These are phyloP conservation scores for Gallinago jamesoni DNA, from an alignment of 2,113 vertebrate species.

Conservation along the genomic window DNA sequence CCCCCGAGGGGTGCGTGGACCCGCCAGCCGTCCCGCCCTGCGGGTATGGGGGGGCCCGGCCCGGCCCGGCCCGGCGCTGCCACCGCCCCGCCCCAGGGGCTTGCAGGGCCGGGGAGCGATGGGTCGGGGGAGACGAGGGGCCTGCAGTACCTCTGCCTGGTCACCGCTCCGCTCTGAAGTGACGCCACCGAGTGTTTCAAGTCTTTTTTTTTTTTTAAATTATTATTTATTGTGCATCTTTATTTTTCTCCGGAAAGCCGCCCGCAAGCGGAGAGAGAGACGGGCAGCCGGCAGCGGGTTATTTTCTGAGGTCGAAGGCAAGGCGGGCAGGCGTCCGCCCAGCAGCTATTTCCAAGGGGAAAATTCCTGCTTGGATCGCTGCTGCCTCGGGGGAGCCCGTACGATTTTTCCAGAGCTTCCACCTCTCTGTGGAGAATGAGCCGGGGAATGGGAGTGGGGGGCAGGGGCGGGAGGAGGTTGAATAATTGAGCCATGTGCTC, in stretches of 20 bases:
- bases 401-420: background rate
- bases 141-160: background rate
- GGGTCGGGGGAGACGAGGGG: accelerated
- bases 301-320: background rate
- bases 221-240: background rate
- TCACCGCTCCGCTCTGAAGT: background rate
- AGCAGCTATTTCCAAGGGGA: background rate
- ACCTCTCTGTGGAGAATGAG: background rate
- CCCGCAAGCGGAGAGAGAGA: background rate
- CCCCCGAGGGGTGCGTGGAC: background rate
- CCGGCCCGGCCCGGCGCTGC: too few relatives aligned
- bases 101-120: background rate
- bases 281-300: background rate
- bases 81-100: background rate
- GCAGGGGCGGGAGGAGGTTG: background rate
- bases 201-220: background rate
- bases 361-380: background rate
- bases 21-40: background rate
- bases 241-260: background rate
- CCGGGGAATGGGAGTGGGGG: background rate
- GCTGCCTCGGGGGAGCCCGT: background rate
- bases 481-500: constrained; percentile 73
- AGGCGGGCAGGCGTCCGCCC: background rate
- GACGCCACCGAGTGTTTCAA: background rate
- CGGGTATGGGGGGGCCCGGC: too few relatives aligned